A percentile compares a stretch with the other conserved stretches of the same genome.
phyloP scores from a whole-genome alignment of 2,113 vertebrate genomes.

The Nyctibius bracteatus region DNA sequence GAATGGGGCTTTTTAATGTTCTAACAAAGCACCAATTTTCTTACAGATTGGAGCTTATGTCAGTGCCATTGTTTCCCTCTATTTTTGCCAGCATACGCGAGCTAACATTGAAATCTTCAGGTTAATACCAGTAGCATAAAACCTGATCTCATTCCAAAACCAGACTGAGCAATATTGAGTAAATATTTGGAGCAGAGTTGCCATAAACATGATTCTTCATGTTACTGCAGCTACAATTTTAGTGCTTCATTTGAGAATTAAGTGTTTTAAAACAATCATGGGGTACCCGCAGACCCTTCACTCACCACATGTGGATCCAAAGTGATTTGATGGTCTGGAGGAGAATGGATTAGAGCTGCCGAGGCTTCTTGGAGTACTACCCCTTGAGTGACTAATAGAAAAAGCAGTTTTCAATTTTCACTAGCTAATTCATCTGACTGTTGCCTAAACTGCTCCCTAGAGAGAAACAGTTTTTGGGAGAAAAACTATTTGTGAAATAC shows the following conservation, averaged over 20 bases:
- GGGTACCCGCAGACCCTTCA: background rate
- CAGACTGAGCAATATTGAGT: background rate
- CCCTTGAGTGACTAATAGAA: background rate
- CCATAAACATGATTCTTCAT: background rate
- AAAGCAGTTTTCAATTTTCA: constrained; percentile 27
- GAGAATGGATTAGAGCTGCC: background rate
- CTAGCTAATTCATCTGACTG: background rate
- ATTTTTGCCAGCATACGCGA: background rate
- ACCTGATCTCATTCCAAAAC: background rate
- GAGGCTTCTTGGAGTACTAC: background rate
- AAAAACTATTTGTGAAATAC: background rate
- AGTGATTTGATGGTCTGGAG: background rate
- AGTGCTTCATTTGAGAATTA: background rate
- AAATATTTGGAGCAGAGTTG: background rate
- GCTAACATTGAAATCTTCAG: background rate
- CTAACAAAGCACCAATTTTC: background rate
- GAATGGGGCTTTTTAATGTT: background rate
- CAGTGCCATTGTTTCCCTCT: background rate
- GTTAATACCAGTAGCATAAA: background rate
- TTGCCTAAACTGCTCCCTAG: background rate
- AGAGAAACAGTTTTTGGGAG: background rate
- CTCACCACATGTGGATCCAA: background rate
- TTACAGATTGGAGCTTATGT: background rate
- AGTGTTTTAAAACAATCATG: background rate
- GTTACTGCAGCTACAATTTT: background rate